Base-by-base conservation (phyloP, 2,113 vertebrate genomes). In the Gobiocypris rarus region DNA sequence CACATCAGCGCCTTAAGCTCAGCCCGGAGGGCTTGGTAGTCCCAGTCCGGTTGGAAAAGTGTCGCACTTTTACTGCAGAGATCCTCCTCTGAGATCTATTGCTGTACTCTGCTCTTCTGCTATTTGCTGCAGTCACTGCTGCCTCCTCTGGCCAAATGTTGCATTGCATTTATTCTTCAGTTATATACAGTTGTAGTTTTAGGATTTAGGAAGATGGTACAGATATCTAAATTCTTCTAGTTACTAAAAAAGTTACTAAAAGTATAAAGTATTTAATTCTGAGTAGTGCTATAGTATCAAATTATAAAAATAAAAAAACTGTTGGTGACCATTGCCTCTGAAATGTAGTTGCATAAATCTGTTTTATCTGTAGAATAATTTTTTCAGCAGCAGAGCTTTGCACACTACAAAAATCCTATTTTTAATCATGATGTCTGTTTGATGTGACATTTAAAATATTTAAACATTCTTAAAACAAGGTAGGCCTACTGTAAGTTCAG, bases 31-130 rank as follows among this genome's bases (percentile, higher is more conserved):
- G 90, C 88, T 90, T 89, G 73, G 83, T 84, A 90, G 91, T 93
- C 92, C 90, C 89, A 91, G 90, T 89, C 75, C 83, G 85, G 80
- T 67, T 85, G 88, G 89, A 87, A 91, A 91, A 94, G 92, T 93
- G 94, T 94, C 91, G 91, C 93, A 93, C 93, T 94, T 92, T 91
- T 92, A 92, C 93, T 94, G 93, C 93, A 93, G 94, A 94, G 93
- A 77, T 89, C 86, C 87, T 92, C 91, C 91, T 88, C 75, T 43
- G 84, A 85, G 84, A 82, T 91, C 88, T 93, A 89, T 89, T 91
- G 88, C 91, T 94, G 92, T 94, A 19, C 71, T 74, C 13, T 90
- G 90, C 90, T 54, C 52, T 8, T 54, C 54, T 90, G 90, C 76
- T 38, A 3, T 81, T 81, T 86, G 24, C 79, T 81, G 84, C 86